Evolutionary conservation across 2,888 invertebrate species (phyloP).

Genomic region (Euphydryas editha): DNA sequence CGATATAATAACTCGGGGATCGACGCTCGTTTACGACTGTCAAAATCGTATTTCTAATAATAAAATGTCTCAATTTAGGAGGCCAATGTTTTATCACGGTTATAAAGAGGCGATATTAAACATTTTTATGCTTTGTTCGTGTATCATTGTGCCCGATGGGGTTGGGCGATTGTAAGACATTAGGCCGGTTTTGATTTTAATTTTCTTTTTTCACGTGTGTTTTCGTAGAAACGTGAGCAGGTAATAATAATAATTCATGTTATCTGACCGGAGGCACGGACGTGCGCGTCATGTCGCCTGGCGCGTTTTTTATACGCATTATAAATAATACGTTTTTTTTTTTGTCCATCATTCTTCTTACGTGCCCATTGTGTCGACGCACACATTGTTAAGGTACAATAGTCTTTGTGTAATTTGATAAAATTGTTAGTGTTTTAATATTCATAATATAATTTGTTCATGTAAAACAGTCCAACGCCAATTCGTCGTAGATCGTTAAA

Average conservation of each 20-base stretch:
- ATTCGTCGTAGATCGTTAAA: neutral
- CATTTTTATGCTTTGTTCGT: constrained; percentile 63
- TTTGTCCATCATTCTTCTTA: constrained; percentile 32
- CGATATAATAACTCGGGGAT: constrained; percentile 70
- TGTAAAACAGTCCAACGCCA: neutral
- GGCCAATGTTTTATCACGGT: constrained; percentile 74
- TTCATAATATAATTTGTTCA: neutral
- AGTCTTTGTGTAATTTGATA: constrained; percentile 29
- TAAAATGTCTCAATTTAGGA: constrained; percentile 80
- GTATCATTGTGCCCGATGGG: constrained; percentile 63
- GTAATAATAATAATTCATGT: constrained; percentile 60
- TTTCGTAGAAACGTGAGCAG: constrained; percentile 55
- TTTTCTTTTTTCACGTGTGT: constrained; percentile 30
- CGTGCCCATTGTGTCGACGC: constrained; percentile 32
- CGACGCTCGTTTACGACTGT: constrained; percentile 74
- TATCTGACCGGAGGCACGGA: constrained; percentile 62
- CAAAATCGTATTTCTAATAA: constrained; percentile 82
- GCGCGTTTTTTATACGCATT: constrained; percentile 57
- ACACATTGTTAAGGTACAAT: constrained; percentile 29
- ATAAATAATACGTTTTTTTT: constrained; percentile 53
- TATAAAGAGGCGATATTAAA: constrained; percentile 73
- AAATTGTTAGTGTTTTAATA: constrained; percentile 21
- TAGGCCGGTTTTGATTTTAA: constrained; percentile 21
- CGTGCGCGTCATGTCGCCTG: constrained; percentile 51
- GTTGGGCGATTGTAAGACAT: constrained; percentile 39